Conservation (phyloP, 2,113 vertebrate species). For the Delphinus delphis region DNA sequence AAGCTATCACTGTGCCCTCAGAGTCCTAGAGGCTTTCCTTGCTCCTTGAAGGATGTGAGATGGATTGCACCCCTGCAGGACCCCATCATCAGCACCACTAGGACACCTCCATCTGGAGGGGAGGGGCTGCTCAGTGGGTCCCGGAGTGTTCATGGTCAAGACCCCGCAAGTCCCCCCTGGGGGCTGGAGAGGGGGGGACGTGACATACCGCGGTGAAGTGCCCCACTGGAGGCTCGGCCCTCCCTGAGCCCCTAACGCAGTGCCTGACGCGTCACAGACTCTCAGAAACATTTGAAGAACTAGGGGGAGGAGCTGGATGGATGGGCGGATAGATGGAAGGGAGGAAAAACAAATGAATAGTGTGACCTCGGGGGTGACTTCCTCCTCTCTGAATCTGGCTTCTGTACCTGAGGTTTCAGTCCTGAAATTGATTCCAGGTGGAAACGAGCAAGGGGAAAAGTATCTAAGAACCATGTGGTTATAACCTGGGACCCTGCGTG, state of each 20-base stretch:
- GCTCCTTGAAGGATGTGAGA: not conserved
- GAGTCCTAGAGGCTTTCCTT: not conserved
- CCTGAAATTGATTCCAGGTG: not conserved
- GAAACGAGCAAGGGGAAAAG: not conserved
- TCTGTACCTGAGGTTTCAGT: not conserved
- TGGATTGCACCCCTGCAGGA: rapidly evolving
- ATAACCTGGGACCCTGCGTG: rapidly evolving
- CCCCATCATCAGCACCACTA: too few species aligned
- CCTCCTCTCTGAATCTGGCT: not conserved
- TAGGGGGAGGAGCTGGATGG: not conserved
- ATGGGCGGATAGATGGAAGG: not conserved
- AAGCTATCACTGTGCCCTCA: too few species aligned
- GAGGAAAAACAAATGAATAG: not conserved
- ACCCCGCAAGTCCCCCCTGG: not conserved
- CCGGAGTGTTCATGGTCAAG: not conserved
- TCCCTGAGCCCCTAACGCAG: not conserved
- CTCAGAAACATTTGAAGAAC: not conserved
- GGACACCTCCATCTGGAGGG: not conserved
- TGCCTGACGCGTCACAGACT: not conserved
- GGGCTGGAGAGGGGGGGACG: not conserved
- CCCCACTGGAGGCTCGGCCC: not conserved
- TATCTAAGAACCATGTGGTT: too few species aligned
- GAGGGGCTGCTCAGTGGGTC: not conserved
- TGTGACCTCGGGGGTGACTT: not conserved
- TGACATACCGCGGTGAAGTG: rapidly evolving